Evolutionary conservation across 2,113 vertebrate species (phyloP).

Genomic region (Arizona elegans): DNA sequence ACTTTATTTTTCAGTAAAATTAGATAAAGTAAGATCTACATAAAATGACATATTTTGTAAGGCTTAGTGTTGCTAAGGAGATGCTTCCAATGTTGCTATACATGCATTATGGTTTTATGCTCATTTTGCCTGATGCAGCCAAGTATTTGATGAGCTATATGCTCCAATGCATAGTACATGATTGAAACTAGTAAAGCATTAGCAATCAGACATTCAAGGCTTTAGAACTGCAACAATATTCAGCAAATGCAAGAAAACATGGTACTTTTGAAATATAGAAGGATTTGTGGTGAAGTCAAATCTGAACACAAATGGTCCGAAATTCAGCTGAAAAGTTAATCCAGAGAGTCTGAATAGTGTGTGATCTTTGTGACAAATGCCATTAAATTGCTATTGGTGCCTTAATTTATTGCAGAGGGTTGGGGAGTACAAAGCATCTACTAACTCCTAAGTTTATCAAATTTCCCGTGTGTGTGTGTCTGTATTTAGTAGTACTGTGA

Average conservation of each 20-base stretch:
- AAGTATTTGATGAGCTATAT: conserved; percentile 43
- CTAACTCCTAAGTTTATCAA: not conserved
- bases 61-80: conserved; percentile 48
- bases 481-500: not conserved
- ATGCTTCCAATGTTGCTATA: conserved; percentile 31
- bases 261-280: not conserved
- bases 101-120: conserved; percentile 5
- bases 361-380: not conserved
- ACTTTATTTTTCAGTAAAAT: not conserved
- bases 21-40: not conserved
- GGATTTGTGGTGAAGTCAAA: conserved; percentile 14
- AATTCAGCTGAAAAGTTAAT: not conserved
- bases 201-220: conserved; percentile 49
- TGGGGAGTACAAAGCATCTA: not conserved
- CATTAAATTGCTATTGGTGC: not conserved
- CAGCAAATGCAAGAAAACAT: not conserved
- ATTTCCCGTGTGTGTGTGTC: not conserved
- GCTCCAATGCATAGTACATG: conserved; percentile 39
- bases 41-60: rapidly evolving
- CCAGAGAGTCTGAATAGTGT: not conserved
- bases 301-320: not conserved
- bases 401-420: not conserved
- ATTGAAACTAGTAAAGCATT: conserved; percentile 37
- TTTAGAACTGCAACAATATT: conserved; percentile 24
- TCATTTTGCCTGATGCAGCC: conserved; percentile 42